Evolutionary conservation across 2,797 vertebrate species (phyloP), one percentile per base, ranked within the genome.

Genomic region (Hydrophis major): DNA sequence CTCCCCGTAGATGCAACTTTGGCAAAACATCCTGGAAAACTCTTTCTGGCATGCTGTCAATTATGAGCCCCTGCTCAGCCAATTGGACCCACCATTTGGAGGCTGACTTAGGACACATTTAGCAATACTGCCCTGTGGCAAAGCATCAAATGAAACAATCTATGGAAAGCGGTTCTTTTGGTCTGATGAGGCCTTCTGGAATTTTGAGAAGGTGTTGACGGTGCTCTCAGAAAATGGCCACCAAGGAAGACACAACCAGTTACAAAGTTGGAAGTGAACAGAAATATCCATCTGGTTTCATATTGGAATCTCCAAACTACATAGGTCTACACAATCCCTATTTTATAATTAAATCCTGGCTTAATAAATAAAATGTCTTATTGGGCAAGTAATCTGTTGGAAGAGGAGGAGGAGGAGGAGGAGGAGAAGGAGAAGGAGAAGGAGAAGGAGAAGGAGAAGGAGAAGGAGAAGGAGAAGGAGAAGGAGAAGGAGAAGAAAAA

Each of bases 401-500:
- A 18, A 1, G 57, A 53, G 50, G 50, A 53, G 50, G 50, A 53
- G 50, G 6, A 59, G 57, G 18, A 59, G 57, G 5, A 59, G 57
- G 5, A 59, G 16, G 1, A 20, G 56, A 0, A 56, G 2, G 37
- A 37, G 16, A 14, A 56, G 55, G 14, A 56, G 55, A 1, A 56
- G 2, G 4, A 57, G 56, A 1, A 57, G 14, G 1, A 57, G 4
- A 4, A 50, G 50, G 4, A 50, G 6, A 1, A 50, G 6, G 6
- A 37, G 6, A 6, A 50, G 1, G 7, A 50, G 53, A 12, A 53
- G 53, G 8, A 53, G 10, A 3, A 11, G 2, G 13, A 53, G 53
- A 0, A 55, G 55, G 3, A 53, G 10, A 13, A 10, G 11, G 13
- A 10, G 3, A 0, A 0, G 2, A 55, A 12, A 2, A 55, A 10